Base-by-base conservation (phyloP, 2,113 vertebrate genomes). In the Phocoena phocoena region DNA sequence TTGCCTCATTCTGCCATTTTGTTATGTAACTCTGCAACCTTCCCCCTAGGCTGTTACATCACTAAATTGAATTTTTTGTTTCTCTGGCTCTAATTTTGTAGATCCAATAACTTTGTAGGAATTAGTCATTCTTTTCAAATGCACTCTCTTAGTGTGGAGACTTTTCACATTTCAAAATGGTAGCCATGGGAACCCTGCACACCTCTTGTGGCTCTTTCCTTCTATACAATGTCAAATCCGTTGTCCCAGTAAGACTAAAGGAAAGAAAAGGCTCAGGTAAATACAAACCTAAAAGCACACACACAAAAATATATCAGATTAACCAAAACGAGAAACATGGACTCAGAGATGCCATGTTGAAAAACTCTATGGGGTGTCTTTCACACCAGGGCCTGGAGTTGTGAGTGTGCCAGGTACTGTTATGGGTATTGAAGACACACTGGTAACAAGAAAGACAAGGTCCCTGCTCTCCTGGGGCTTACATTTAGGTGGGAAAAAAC, bases 121-220 rank as follows among this genome's bases (percentile, higher is more conserved):
- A 90, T 18, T 55, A 77, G 18, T 38, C 12, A 88, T 88, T 91
- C 26, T 88, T 94, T 92, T 41, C 38, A 93, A 95, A 79, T 55
- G 33, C 9, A 62, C 9, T 44, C 55, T 18, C 71, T 90, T 60
- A 94, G 14, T 18, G 20, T 53, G 33, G 53, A 80, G 13, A 88
- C 28, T 88, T 65, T 85, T 83, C 44, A 67, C 8, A 62, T 73
- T 90, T 96, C 84, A 55, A 79, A 85, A 79, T 28, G 20, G 5
- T 70, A 84, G 63, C 38, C 18, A 62, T 21, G 21, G 33, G 25
- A 89, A 87, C 33, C 63, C 31, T 53, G 14, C 6, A 85, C n/a
- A 77, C 6, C 15, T 65, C 20, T 63, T 63, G 5, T 53, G 38
- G 41, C 11, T 70, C 60, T 65, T 68, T 70, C 62, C 33, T 2